phyloP scores from a whole-genome alignment of 23 tunicate genomes.

The Clavelina lepadiformis region DNA sequence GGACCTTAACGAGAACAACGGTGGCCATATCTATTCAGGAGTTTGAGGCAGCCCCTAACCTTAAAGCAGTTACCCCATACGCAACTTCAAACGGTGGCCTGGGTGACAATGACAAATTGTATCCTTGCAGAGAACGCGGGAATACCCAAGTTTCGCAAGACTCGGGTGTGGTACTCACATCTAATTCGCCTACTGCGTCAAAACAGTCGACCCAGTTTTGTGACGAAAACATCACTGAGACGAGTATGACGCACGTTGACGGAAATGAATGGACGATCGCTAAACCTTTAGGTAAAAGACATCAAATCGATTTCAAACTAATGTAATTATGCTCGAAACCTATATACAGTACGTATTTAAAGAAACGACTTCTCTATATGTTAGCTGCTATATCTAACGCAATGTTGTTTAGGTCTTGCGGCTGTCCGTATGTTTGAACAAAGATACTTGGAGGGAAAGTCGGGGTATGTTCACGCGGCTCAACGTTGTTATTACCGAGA shows the following conservation, averaged over 20 bases:
- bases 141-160: slow-evolving; percentile 48
- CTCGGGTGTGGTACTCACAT: slow-evolving; percentile 22
- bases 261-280: slow-evolving; percentile 9
- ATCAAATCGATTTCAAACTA: no score
- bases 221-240: slow-evolving; percentile 2
- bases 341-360: no score
- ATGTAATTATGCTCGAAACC: no score
- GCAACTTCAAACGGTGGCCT: background rate
- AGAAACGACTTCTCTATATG: no score
- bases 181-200: background rate
- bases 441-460: no score
- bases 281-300: slow-evolving; percentile 2
- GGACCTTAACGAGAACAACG: background rate
- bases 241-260: slow-evolving; percentile 10
- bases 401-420: no score
- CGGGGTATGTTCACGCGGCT: no score
- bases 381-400: no score
- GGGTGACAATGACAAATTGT: no score
- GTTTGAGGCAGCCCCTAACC: background rate
- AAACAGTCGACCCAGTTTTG: background rate
- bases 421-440: no score
- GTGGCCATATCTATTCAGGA: background rate
- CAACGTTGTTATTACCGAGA: no score
- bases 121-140: slow-evolving; percentile 38
- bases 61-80: background rate